Evolutionary conservation across 2,888 invertebrate species (phyloP), one percentile per base, ranked within the genome.

Genomic region (Carcina quercana): DNA sequence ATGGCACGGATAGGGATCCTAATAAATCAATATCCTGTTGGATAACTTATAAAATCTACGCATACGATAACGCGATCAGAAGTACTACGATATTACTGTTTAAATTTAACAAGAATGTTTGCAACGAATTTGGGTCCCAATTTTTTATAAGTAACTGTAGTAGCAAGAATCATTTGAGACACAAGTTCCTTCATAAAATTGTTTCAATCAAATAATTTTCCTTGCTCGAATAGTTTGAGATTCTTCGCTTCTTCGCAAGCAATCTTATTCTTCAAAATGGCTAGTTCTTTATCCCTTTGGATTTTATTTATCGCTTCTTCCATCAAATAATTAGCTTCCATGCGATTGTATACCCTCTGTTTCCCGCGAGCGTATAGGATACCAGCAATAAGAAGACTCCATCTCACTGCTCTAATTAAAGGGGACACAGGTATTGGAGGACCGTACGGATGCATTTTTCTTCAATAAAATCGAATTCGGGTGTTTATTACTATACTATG

Each of bases 341-440:
- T 36, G 0, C 34, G 15, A n/a, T 56, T 51, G 43, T 83, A 82
- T 1, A 56, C 14, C 1, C 15, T 44, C 43, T 73, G 69, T 43
- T 82, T 83, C 0, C 47, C 43, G 15, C 45, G 37, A 3, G 63
- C 83, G 38, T 79, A 79, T 5, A 80, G 7, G 13, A 83, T 61
- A 4, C 84, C 83, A 21, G 71, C 65, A 17, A 78, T 24, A 1
- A 84, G 47, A 2, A 78, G 40, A 15, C 47, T 61, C 45, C 57
- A 80, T 43, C 84, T 59, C 5, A 52, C 32, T 4, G 70, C 74
- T 35, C 83, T 59, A 37, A 84, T 75, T 14, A 82, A 35, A 12
- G 83, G 80, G 1, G 84, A 83, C 1, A 84, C 83, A 3, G 59
- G 48, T 28, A 66, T 50, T 0, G 83, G 78, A 15, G 67, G 65